Conservation (phyloP, 2,113 vertebrate genomes). For the Onychostoma macrolepis region DNA sequence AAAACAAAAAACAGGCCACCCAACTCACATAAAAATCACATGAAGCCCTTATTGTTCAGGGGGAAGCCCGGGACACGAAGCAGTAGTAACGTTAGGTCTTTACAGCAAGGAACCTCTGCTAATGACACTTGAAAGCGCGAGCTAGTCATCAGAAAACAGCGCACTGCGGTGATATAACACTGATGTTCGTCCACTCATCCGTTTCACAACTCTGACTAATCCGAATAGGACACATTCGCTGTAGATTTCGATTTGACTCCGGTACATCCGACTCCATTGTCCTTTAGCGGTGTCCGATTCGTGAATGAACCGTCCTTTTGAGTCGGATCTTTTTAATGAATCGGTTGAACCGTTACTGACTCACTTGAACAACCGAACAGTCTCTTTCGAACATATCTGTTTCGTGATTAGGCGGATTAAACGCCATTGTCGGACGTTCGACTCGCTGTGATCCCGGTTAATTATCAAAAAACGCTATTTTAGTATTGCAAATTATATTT, state of each 20-base stretch:
- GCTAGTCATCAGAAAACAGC: constrained; percentile 36
- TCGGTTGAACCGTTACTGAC: background rate
- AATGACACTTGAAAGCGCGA: background rate
- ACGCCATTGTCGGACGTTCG: background rate
- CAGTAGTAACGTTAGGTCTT: background rate
- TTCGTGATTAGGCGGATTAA: background rate
- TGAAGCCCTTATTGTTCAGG: constrained; percentile 25
- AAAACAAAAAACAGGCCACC: background rate
- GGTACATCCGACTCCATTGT: constrained; percentile 65
- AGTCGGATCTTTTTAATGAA: constrained; percentile 2
- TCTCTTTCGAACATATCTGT: background rate
- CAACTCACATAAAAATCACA: constrained; percentile 25
- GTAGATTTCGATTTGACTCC: background rate
- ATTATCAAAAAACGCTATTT: too few relatives aligned
- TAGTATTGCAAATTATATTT: background rate
- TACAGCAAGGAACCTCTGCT: background rate
- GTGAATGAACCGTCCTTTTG: background rate
- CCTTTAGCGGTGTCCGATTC: constrained; percentile 40
- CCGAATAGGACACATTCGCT: background rate
- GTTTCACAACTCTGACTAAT: constrained; percentile 15
- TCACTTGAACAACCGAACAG: background rate
- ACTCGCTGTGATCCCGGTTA: background rate
- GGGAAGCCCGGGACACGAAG: background rate
- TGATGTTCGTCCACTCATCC: background rate
- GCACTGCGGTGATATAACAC: background rate